Percentiles rank a stretch among this genome's conserved stretches.
Evolutionary conservation across 2,113 vertebrate species (phyloP).

Genomic region (zebrafish (Danio rerio)): DNA sequence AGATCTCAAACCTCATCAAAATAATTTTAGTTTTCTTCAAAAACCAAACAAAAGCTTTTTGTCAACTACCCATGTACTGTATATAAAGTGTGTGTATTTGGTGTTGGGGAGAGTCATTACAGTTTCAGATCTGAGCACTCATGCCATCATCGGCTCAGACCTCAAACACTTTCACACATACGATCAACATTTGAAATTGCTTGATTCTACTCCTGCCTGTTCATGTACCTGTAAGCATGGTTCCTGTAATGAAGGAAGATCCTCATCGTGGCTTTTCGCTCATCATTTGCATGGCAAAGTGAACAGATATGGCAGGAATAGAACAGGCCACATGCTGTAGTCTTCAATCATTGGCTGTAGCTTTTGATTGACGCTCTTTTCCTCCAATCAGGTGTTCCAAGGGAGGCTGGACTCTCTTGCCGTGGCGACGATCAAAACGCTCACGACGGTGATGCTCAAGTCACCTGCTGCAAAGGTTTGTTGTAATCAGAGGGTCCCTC

Average conservation of each 20-base stretch:
- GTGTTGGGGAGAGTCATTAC: constrained; percentile 32
- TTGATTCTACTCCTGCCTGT: constrained; percentile 38
- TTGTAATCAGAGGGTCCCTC: not conserved
- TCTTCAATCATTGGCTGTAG: not conserved
- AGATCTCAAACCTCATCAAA: too few species aligned
- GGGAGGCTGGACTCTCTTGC: constrained; percentile 90
- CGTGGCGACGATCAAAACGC: constrained; percentile 92
- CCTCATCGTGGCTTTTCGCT: not conserved
- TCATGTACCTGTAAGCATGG: not conserved
- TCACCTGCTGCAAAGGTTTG: constrained; percentile 96
- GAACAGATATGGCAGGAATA: constrained; percentile 28
- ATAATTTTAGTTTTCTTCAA: too few species aligned
- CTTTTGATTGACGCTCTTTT: constrained; percentile 16
- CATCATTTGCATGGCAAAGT: constrained; percentile 33
- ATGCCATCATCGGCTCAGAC: not conserved
- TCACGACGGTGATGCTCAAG: constrained; percentile 96
- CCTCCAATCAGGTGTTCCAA: constrained; percentile 85
- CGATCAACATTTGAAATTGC: not conserved
- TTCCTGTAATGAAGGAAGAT: not conserved
- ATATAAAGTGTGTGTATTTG: constrained; percentile 37
- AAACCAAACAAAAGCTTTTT: too few species aligned
- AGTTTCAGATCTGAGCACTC: not conserved
- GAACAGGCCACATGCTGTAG: not conserved
- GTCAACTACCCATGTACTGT: not conserved
- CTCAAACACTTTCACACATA: not conserved